Conservation (phyloP, 2,113 vertebrate genomes). For the Tichodroma muraria region DNA sequence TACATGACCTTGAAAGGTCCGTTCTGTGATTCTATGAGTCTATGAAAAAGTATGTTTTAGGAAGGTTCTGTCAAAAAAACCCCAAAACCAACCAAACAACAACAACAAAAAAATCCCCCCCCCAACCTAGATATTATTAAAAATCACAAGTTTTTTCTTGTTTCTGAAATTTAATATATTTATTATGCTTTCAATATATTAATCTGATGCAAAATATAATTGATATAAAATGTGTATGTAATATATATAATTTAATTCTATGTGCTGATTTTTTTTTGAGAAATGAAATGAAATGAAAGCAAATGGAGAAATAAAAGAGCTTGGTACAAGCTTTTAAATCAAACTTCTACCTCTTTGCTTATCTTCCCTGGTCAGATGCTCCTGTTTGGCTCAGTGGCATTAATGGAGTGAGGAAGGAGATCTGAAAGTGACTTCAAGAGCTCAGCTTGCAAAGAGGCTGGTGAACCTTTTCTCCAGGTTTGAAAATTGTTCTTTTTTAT, state of each 20-base stretch:
- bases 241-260: not conserved
- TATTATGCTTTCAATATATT: not conserved
- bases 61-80: not conserved
- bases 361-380: not conserved
- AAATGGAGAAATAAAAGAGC: not conserved
- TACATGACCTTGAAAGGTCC: not conserved
- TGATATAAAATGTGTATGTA: no score
- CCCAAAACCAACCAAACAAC: no score
- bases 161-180: not conserved
- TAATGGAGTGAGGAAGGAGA: fast-evolving
- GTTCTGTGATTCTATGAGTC: not conserved
- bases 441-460: not conserved
- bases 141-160: not conserved
- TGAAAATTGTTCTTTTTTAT: not conserved
- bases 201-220: not conserved
- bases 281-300: no score
- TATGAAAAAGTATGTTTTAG: not conserved
- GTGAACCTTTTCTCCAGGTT: not conserved
- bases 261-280: not conserved
- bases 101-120: not conserved
- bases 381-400: not conserved
- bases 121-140: not conserved
- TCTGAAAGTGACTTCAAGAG: not conserved
- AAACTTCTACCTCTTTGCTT: not conserved
- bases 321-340: not conserved